A percentile compares a stretch with the other conserved stretches of the same genome.
Evolutionary conservation across 2,797 vertebrate genomes (phyloP).

Genomic region (Zalophus californianus): DNA sequence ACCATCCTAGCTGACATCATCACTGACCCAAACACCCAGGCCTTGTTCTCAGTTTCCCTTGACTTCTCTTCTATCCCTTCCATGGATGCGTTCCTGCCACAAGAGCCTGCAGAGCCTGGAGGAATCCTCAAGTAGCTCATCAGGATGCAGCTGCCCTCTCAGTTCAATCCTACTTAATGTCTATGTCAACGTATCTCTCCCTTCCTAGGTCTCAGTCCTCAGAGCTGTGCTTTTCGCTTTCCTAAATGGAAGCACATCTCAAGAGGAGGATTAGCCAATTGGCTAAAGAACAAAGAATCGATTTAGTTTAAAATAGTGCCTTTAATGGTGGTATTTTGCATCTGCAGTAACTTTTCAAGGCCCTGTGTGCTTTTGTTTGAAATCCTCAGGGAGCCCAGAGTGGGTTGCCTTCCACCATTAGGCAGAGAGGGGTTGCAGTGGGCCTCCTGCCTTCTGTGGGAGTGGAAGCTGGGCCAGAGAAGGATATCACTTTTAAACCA

Average conservation of each 20-base stretch:
- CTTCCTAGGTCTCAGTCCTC: constrained; percentile 57
- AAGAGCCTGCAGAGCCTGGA: background rate
- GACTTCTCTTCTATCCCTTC: background rate
- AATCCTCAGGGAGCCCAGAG: background rate
- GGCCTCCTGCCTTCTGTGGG: background rate
- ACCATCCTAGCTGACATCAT: background rate
- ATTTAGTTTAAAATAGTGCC: constrained; percentile 81
- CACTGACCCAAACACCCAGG: background rate
- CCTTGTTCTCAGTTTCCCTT: background rate
- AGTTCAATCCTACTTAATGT: constrained; percentile 72
- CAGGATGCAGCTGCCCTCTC: constrained; percentile 61
- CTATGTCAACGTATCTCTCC: constrained; percentile 75
- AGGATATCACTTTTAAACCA: constrained; percentile 14
- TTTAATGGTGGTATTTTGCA: constrained; percentile 81
- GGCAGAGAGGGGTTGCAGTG: background rate
- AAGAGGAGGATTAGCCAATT: constrained; percentile 79
- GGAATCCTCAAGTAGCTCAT: constrained; percentile 58
- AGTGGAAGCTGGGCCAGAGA: constrained; percentile 7
- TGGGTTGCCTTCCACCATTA: constrained; percentile 1
- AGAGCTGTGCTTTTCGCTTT: constrained; percentile 72
- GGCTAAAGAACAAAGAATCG: constrained; percentile 82
- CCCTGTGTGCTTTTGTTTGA: constrained; percentile 70
- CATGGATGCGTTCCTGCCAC: fast-evolving
- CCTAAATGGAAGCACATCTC: constrained; percentile 77
- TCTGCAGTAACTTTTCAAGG: constrained; percentile 66